phyloP scores from a whole-genome alignment of 37 sponge, comb jelly and placozoan genomes.

The Beroe forskalii region DNA sequence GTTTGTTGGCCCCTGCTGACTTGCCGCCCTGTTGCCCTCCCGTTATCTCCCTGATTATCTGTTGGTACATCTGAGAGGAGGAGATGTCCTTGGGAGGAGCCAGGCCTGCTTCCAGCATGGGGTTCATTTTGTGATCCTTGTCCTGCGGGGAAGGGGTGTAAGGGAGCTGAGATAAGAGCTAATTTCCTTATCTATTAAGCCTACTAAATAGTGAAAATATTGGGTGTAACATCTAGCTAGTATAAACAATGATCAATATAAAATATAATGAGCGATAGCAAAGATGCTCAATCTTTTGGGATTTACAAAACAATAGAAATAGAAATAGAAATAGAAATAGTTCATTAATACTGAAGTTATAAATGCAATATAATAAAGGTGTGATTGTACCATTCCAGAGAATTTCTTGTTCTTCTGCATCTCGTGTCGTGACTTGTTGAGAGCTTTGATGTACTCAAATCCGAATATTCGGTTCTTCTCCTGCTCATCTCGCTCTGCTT shows the following conservation, averaged over 20 bases:
- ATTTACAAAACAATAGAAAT: no score
- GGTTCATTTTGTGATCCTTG: conserved; percentile 40
- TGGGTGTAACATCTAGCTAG: no score
- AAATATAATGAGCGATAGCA: no score
- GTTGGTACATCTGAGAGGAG: conserved; percentile 5
- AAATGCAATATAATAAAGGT: no score
- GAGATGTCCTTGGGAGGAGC: conserved; percentile 20
- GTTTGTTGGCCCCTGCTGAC: neutral
- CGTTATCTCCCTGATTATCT: conserved; percentile 22
- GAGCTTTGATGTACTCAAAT: conserved; percentile 36
- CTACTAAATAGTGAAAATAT: no score
- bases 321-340: no score
- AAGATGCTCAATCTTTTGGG: no score
- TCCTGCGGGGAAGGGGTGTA: neutral
- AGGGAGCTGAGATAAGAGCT: no score
- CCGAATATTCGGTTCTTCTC: conserved; percentile 33
- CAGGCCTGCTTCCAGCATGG: conserved; percentile 4
- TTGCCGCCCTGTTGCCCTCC: conserved; percentile 8
- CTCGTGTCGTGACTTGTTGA: conserved; percentile 46
- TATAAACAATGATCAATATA: no score
- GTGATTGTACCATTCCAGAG: neutral
- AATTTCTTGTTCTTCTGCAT: conserved; percentile 51
- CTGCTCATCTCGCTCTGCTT: conserved; percentile 16
- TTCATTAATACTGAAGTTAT: no score
- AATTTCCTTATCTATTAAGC: no score